Conservation (phyloP, 2,797 vertebrate genomes). For the Enteromius mattozi region DNA sequence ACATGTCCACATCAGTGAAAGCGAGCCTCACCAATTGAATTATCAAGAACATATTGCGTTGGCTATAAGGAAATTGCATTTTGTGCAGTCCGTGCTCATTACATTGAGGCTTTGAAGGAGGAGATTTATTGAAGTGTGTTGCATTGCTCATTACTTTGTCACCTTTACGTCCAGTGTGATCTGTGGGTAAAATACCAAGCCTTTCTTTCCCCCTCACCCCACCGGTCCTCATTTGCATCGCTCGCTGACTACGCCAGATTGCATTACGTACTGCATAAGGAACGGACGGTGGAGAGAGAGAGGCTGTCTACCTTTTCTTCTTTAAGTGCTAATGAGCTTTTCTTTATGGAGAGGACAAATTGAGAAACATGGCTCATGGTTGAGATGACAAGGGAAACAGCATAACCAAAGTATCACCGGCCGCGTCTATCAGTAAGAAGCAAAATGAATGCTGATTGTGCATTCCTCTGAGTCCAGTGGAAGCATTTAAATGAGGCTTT, state of each 20-base stretch:
- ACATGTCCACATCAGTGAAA: conserved; percentile 19
- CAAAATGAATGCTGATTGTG: conserved; percentile 67
- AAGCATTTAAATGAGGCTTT: conserved; percentile 52
- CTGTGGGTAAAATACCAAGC: conserved; percentile 74
- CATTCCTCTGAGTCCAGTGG: conserved; percentile 62
- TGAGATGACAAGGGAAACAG: conserved; percentile 67
- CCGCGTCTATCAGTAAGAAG: conserved; percentile 22
- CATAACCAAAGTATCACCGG: conserved; percentile 15
- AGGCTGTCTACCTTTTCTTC: conserved; percentile 46
- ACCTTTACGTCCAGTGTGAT: conserved; percentile 69
- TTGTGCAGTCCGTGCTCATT: conserved; percentile 12
- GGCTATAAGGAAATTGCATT: conserved; percentile 25
- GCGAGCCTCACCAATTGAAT: conserved; percentile 23
- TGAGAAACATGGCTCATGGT: conserved; percentile 79
- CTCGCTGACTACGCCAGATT: conserved; percentile 63
- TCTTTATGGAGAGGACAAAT: conserved; percentile 77
- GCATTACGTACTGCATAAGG: conserved; percentile 61
- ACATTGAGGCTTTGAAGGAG: conserved; percentile 39
- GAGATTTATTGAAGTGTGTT: conserved; percentile 46
- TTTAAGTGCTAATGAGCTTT: conserved; percentile 73
- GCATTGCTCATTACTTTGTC: conserved; percentile 63
- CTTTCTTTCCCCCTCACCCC: conserved; percentile 67
- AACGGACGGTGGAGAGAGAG: conserved; percentile 44
- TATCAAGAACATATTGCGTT: conserved; percentile 30
- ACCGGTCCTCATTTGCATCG: conserved; percentile 73